These are phyloP conservation scores for Colistium nudipinnis DNA, from an alignment of 2,113 vertebrate species.

Conservation along the genomic window DNA sequence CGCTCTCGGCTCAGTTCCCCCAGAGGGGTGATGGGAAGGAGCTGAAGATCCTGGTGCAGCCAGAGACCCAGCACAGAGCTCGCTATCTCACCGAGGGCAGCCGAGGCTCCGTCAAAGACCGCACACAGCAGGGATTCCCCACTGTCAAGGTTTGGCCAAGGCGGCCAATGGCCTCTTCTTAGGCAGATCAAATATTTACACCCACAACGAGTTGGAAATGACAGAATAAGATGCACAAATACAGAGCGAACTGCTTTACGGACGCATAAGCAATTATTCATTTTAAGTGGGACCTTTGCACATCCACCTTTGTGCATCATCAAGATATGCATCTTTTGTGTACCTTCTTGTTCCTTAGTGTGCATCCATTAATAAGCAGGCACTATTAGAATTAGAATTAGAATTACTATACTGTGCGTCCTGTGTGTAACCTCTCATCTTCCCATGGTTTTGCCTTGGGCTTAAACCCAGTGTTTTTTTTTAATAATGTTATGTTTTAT, in stretches of 20 bases:
- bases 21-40: conserved; percentile 94
- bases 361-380: neutral
- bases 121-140: conserved; percentile 97
- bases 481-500: neutral
- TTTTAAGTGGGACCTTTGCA: too few species aligned
- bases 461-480: neutral
- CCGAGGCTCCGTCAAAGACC: conserved; percentile 96
- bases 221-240: neutral
- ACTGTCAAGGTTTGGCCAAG: conserved; percentile 91
- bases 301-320: neutral
- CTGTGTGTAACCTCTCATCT: neutral
- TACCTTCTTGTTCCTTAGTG: neutral
- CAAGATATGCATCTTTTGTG: too few species aligned
- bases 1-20: conserved; percentile 93
- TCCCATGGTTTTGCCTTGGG: neutral
- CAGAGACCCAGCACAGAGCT: conserved; percentile 96
- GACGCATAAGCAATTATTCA: too few species aligned
- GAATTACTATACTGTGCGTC: too few species aligned
- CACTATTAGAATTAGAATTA: too few species aligned
- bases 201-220: neutral
- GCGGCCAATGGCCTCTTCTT: conserved; percentile 2
- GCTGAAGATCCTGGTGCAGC: conserved; percentile 97
- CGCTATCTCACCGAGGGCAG: conserved; percentile 98
- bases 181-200: conserved; percentile 4
- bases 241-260: too few species aligned